These are phyloP conservation scores for Tetragonula carbonaria DNA, from an alignment of 2,888 invertebrate genomes.

Conservation along the genomic window DNA sequence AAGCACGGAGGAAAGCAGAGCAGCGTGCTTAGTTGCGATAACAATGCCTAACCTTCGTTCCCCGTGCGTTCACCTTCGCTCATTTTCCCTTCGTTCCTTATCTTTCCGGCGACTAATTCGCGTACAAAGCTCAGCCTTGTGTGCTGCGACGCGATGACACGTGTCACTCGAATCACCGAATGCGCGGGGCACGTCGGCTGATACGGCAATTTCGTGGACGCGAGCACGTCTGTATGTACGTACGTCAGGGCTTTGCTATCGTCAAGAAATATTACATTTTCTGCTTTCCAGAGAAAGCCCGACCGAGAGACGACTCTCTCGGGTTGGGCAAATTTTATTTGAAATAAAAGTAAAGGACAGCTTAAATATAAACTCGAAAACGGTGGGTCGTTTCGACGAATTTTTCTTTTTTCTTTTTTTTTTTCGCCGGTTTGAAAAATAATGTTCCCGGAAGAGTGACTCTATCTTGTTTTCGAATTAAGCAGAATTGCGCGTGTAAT, in stretches of 20 bases:
- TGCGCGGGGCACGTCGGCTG: constrained; percentile 8
- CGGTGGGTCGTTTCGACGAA: no score
- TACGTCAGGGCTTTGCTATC: neutral
- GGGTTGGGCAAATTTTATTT: no score
- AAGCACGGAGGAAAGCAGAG: neutral
- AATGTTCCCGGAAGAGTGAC: no score
- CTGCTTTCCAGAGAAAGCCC: neutral
- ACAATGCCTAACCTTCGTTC: constrained; percentile 1
- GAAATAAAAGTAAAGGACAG: no score
- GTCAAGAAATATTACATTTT: neutral
- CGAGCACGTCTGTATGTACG: neutral
- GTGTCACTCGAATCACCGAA: constrained; percentile 22
- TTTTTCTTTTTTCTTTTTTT: no score
- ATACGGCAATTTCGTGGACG: constrained; percentile 7
- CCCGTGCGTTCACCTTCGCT: neutral
- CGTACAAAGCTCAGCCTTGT: constrained; percentile 23
- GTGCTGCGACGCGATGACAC: constrained; percentile 9
- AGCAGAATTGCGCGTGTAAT: no score
- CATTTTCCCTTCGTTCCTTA: constrained; percentile 21
- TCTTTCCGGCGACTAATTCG: constrained; percentile 40
- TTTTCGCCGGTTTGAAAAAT: no score
- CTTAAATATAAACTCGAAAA: no score
- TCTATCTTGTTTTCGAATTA: no score
- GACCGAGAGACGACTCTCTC: neutral
- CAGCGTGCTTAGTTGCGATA: neutral